Base-by-base conservation (phyloP, 64 coral and sea anemone species). In the Astreopora myriophthalma region DNA sequence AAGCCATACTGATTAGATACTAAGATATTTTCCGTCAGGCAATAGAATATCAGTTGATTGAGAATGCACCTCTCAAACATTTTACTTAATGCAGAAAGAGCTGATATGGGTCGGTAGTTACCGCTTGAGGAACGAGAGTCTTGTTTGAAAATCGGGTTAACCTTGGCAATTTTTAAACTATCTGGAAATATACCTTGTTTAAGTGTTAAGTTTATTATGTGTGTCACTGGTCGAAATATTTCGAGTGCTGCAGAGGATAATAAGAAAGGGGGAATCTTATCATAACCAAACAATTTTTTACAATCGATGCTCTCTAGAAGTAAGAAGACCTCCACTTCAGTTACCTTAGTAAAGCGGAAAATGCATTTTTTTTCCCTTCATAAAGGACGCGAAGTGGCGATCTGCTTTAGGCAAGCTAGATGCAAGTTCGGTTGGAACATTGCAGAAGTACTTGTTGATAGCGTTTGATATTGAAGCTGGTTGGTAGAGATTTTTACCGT, bases 391-490 rank as follows among this genome's bases (percentile, higher is more conserved):
- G 36, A 75, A 75, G 69, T 22, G 69, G 82, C 69, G 51, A 75
- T 92, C 60, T 13, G 69, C 58, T 55, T 85, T 74, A 39, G 79
- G 33, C 58, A 66, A 22, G 42, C 32, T 85, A 67, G 90, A 85
- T 84, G 34, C 80, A 46, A 85, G 71, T 46, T 79, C 71, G 75
- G 44, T n/a, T 36, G 79, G 34, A 44, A 92, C 39, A n/a, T 24
- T 92, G 48, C 49, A 92, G 90, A 92, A 92, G 80, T 85, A 85
- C 33, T 46, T 92, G 39, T 92, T 85, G 13, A 85, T 67, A 76
- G 80, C 90, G 29, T 76, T 85, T 42, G 90, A 85, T 57, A 85
- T 85, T 61, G 69, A 58, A 44, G 14, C 57, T 44, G 90, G 69
- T 19, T 85, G 79, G 20, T 85, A 69, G 48, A 84, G 29, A 24